These are phyloP conservation scores for Drosophila cracens DNA, from an alignment of 2,888 invertebrate genomes.

Conservation along the genomic window DNA sequence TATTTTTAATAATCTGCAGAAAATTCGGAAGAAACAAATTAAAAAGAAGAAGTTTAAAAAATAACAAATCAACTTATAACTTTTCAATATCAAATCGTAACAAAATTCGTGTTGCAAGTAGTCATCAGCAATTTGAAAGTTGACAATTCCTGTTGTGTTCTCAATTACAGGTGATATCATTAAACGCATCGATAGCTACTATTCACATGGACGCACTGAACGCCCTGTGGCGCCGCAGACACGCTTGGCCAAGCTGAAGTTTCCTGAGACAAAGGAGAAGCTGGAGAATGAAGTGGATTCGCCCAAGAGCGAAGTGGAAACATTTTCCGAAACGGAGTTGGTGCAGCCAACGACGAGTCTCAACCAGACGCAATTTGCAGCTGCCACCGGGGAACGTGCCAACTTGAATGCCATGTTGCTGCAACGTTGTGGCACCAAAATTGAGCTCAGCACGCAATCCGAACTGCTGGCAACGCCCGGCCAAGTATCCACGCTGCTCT, in stretches of 20 bases:
- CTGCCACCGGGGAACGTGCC: conserved; percentile 54
- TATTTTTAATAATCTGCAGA: not conserved
- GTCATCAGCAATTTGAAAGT: not conserved
- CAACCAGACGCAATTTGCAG: conserved; percentile 55
- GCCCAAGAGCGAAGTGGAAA: conserved; percentile 81
- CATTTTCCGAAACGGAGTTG: conserved; percentile 77
- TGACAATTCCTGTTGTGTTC: not conserved
- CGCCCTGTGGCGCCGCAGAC: conserved; percentile 20
- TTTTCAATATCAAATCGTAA: not conserved
- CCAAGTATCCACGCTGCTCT: conserved; percentile 86
- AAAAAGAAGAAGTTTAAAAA: not conserved
- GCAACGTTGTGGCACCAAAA: conserved; percentile 81
- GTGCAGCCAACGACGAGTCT: conserved; percentile 49
- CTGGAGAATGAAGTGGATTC: conserved; percentile 49
- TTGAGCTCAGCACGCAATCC: conserved; percentile 86
- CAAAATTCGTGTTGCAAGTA: not conserved
- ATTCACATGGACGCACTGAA: conserved; percentile 59
- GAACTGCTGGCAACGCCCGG: conserved; percentile 85
- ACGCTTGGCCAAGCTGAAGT: conserved; percentile 68
- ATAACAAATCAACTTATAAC: not conserved
- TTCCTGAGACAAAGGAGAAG: conserved; percentile 67
- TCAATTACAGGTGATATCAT: conserved; percentile 78
- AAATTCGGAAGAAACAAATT: not conserved
- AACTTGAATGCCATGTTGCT: conserved; percentile 63
- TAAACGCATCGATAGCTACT: conserved; percentile 79